Evolutionary conservation across 1,140 invertebrate genomes (phyloP), one percentile per base, ranked within the genome.

Genomic region (Epicauta chinensis): DNA sequence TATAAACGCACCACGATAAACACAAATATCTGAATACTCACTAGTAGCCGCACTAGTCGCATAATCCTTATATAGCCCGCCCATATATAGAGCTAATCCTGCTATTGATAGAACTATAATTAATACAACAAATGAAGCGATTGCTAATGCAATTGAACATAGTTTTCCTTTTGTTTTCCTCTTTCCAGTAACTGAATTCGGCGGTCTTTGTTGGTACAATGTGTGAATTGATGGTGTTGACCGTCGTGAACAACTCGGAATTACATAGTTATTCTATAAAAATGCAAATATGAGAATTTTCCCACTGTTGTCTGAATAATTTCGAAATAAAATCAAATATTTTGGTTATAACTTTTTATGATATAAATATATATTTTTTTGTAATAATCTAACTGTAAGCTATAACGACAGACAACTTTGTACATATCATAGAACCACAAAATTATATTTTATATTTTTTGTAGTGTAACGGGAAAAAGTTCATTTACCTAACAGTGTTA

Each of bases 41-140:
- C 45, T 47, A 34, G 16, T 50, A 23, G 23, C 4, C 2, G 23
- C 7, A 51, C 50, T 63, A 65, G 74, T 73, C 39, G 75, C 68
- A 51, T 73, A 69, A 49, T 78, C 76, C 5, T 71, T 72, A 46
- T 75, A 72, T 17, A 78, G 75, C 56, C 76, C 75, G 60, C 85
- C 86, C 77, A 89, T 83, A 71, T 87, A 89, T 43, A 88, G 75
- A 23, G 84, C 86, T 2, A 88, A 74, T 29, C 81, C 85, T 1
- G 84, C 84, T 14, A 88, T 83, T 2, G 82, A 80, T 38, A 87
- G 69, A 10, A 88, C 84, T 0, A 81, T 81, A 3, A 87, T 70
- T 32, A 87, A 76, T 10, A 86, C 82, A 13, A 88, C 67, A 51
- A 85, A 74, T 1, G 82, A 81, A 1, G 82, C 80, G 23, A 79